phyloP scores from a whole-genome alignment of 2,888 invertebrate species.

The Caenorhabditis afra region DNA sequence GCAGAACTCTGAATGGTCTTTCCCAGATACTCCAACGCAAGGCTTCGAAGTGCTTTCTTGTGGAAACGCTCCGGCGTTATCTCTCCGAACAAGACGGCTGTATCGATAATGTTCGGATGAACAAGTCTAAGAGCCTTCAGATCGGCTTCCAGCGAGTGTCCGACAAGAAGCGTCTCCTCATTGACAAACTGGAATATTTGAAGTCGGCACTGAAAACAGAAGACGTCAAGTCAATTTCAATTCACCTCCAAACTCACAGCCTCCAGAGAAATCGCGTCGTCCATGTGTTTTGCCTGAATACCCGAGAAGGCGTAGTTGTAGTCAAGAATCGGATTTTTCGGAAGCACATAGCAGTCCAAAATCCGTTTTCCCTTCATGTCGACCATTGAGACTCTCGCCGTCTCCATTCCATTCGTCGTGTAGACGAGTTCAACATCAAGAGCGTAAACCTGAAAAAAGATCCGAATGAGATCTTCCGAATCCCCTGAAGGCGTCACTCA shows the following conservation, averaged over 20 bases:
- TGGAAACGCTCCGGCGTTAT: too few relatives aligned
- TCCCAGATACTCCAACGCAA: slow-evolving; percentile 90
- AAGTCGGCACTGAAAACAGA: slow-evolving; percentile 29
- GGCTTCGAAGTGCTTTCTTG: slow-evolving; percentile 90
- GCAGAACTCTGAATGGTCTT: slow-evolving; percentile 92
- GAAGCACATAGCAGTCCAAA: slow-evolving; percentile 30
- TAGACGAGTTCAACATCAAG: slow-evolving; percentile 39
- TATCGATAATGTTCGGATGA: slow-evolving; percentile 89
- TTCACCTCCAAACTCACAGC: slow-evolving; percentile 31
- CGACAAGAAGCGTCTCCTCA: slow-evolving; percentile 93
- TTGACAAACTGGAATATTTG: slow-evolving; percentile 89
- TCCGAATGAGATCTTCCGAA: too few relatives aligned
- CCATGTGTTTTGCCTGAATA: slow-evolving; percentile 18
- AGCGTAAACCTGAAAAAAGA: slow-evolving; percentile 26
- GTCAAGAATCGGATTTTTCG: slow-evolving; percentile 4
- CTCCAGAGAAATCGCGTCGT: slow-evolving; percentile 20
- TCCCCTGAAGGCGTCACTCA: too few relatives aligned
- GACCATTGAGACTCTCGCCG: slow-evolving; percentile 40
- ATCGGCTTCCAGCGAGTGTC: slow-evolving; percentile 97
- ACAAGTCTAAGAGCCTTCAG: slow-evolving; percentile 84
- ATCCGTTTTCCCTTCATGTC: slow-evolving; percentile 24
- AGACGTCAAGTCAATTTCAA: not conserved
- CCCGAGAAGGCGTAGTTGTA: slow-evolving; percentile 24
- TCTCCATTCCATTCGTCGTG: slow-evolving; percentile 34
- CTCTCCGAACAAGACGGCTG: slow-evolving; percentile 81